phyloP scores from a whole-genome alignment of 2,888 invertebrate species.

The Melipona bicolor region DNA sequence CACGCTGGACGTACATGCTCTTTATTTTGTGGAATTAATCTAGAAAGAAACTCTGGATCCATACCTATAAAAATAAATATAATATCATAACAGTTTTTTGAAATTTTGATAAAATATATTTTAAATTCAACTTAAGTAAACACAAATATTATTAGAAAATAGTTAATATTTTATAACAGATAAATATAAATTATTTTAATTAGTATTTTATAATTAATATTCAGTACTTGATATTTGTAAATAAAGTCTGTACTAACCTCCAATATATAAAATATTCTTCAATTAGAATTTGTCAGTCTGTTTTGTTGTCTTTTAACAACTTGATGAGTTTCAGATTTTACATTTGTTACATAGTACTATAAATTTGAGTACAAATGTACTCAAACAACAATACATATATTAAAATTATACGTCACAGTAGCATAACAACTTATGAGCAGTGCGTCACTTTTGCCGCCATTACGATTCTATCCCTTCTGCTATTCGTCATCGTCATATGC shows the following conservation, averaged over 20 bases:
- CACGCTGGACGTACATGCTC: constrained; percentile 93
- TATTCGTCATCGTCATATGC: no score
- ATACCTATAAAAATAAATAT: constrained; percentile 69
- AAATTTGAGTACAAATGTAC: constrained; percentile 1
- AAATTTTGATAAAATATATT: neutral
- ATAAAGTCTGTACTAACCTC: constrained; percentile 13
- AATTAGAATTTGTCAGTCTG: neutral
- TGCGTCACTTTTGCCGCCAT: no score
- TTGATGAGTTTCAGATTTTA: neutral
- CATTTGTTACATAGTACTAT: neutral
- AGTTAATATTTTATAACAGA: neutral
- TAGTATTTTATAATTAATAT: neutral
- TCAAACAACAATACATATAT: neutral
- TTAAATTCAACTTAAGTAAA: neutral
- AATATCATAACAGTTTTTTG: neutral
- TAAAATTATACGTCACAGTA: neutral
- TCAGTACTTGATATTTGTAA: neutral
- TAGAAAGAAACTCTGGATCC: constrained; percentile 85
- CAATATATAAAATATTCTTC: neutral
- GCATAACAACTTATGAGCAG: no score
- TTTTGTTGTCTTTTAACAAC: neutral
- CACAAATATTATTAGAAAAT: neutral
- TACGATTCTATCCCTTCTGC: no score
- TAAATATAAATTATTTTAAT: neutral
- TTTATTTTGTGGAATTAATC: constrained; percentile 88